Evolutionary conservation across 2,797 vertebrate genomes (phyloP).

Genomic region (Liparis tanakae): DNA sequence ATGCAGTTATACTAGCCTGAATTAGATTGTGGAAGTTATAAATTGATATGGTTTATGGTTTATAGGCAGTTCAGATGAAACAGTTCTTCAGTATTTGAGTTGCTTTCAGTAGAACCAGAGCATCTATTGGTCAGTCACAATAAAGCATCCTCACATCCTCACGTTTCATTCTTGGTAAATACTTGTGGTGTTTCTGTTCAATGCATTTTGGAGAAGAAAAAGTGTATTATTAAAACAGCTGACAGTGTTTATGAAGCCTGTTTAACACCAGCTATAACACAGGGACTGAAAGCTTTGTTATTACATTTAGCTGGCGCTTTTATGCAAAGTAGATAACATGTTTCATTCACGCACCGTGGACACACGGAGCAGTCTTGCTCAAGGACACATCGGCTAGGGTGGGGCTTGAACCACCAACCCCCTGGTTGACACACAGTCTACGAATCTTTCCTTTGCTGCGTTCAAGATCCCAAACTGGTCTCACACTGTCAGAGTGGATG

Average conservation of each 20-base stretch:
- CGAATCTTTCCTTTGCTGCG: slow-evolving; percentile 1
- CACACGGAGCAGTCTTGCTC: no score
- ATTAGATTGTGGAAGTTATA: neutral
- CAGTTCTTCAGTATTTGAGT: slow-evolving; percentile 27
- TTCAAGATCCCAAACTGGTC: slow-evolving; percentile 26
- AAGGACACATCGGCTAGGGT: no score
- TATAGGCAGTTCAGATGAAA: slow-evolving; percentile 9
- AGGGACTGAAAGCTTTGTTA: slow-evolving; percentile 6
- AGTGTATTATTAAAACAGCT: slow-evolving; percentile 35
- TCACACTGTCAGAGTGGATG: slow-evolving; percentile 12
- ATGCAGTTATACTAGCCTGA: neutral
- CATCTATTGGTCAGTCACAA: slow-evolving; percentile 29
- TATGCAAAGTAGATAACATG: no score
- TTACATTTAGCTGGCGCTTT: no score
- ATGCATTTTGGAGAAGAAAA: no score
- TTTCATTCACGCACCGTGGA: no score
- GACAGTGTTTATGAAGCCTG: slow-evolving; percentile 2
- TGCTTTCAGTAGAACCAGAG: slow-evolving; percentile 23
- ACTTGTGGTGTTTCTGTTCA: slow-evolving; percentile 34
- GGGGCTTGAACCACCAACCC: no score
- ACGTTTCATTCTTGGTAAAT: slow-evolving; percentile 51
- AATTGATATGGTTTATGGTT: neutral
- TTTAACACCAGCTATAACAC: neutral
- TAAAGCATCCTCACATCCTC: slow-evolving; percentile 23
- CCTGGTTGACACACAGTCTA: no score